Evolutionary conservation across 2,113 vertebrate genomes (phyloP).

Genomic region (Typhlomys cinereus): DNA sequence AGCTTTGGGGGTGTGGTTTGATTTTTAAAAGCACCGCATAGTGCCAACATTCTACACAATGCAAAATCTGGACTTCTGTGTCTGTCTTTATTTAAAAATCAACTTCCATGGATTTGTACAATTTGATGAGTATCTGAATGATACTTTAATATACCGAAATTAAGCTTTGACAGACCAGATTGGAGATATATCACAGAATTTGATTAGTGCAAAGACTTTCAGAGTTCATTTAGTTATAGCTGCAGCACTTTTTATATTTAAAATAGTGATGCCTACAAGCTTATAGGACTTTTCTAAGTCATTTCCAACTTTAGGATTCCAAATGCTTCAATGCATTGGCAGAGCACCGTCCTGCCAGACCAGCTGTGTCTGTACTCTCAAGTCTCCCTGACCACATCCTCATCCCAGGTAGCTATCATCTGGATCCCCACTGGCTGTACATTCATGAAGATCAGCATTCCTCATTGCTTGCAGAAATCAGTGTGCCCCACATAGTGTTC

Average conservation of each 20-base stretch:
- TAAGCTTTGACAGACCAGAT: not conserved
- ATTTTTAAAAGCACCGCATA: not conserved
- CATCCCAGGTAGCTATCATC: not conserved
- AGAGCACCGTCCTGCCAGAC: not conserved
- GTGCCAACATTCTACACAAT: not conserved
- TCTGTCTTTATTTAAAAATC: slow-evolving; percentile 31
- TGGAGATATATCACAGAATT: not conserved
- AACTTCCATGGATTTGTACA: slow-evolving; percentile 16
- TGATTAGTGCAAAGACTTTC: not conserved
- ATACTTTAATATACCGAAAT: slow-evolving; percentile 27
- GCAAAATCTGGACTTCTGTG: not conserved
- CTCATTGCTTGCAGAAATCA: not conserved
- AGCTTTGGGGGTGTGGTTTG: not conserved
- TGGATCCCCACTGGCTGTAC: not conserved
- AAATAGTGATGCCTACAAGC: not conserved
- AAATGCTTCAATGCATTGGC: not conserved
- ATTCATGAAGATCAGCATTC: not conserved
- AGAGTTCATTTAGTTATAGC: not conserved
- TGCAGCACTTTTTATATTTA: not conserved
- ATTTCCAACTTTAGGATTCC: not conserved
- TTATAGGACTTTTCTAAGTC: not conserved
- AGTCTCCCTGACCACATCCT: not conserved
- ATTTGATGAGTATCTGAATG: not conserved
- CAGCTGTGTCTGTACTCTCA: no score
- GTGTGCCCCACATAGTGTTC: not conserved